Base-by-base conservation (phyloP, 2,113 vertebrate species). In the Sorex fumeus region DNA sequence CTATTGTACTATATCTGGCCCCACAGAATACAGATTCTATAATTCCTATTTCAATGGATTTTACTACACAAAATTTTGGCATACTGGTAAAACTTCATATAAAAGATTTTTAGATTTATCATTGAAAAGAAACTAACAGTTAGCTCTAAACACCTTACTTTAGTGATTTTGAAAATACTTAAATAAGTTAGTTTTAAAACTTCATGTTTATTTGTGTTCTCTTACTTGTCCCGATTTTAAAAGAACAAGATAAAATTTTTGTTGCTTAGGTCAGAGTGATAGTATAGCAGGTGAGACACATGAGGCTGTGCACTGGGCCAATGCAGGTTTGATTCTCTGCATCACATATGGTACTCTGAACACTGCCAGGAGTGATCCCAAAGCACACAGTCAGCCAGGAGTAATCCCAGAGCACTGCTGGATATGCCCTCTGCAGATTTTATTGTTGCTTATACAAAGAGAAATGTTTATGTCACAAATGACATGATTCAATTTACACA, bases 61-160 rank as follows among this genome's bases (percentile, higher is more conserved):
- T 47, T 64, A 74, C 12, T 25, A 75, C 2, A 83, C 13, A 71
- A 84, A 87, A 5, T 21, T 81, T 4, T 2, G 85, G 69, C 9
- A 50, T 71, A 47, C 71, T 86, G 67, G 2, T 83, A 88, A 93
- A 90, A 69, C 32, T 30, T 77, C 16, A n/a, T 40, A 2, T 66
- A 82, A 79, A 80, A 27, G 0, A 45, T 47, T 76, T 92, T 85
- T 50, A 91, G 16, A 64, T 72, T 87, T 83, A 40, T 69, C 79
- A 62, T 4, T 75, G 15, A 90, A 86, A 60, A 47, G 43, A 21
- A 82, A 36, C 15, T 32, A 36, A 94, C 62, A 78, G 45, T 50
- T 34, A 21, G 6, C 2, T 71, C 12, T 10, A 78, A 34, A 40
- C 66, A 30, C n/a, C 11, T 92, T 62, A 43, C 74, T 70, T 80